Evolutionary conservation across 2,113 vertebrate genomes (phyloP).

Genomic region (Corvus moneduloides): DNA sequence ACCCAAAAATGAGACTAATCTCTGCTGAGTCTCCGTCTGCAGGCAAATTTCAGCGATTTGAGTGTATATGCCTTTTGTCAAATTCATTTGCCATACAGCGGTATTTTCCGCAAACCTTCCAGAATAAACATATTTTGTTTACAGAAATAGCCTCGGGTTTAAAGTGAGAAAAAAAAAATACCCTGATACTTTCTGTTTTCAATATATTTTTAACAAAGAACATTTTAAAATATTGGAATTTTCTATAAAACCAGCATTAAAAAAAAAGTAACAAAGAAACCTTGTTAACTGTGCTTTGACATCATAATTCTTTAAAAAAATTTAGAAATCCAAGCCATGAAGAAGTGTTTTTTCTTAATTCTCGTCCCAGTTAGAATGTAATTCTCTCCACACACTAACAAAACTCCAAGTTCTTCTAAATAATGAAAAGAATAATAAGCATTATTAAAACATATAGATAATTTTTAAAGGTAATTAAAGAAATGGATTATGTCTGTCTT

Average conservation of each 20-base stretch:
- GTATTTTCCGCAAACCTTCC: neutral
- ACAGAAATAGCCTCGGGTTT: neutral
- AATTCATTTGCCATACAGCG: constrained; percentile 1
- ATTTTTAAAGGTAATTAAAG: neutral
- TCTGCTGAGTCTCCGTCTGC: neutral
- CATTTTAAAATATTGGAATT: neutral
- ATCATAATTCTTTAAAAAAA: neutral
- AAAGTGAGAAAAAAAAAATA: neutral
- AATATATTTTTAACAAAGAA: neutral
- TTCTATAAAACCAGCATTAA: neutral
- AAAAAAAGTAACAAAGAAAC: neutral
- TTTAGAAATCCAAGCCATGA: neutral
- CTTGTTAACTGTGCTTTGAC: neutral
- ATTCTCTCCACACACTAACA: neutral
- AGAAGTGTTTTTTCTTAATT: neutral
- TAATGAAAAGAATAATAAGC: neutral
- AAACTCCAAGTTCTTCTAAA: neutral
- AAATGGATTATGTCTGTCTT: neutral
- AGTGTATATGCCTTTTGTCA: constrained; percentile 13
- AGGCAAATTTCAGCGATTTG: neutral
- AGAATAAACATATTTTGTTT: constrained; percentile 33
- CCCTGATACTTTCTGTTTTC: neutral
- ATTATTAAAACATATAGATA: neutral
- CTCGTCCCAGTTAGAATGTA: neutral
- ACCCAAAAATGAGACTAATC: neutral